Evolutionary conservation across 2,797 vertebrate species (phyloP), one percentile per base, ranked within the genome.

Genomic region (Megalops cyprinoides): DNA sequence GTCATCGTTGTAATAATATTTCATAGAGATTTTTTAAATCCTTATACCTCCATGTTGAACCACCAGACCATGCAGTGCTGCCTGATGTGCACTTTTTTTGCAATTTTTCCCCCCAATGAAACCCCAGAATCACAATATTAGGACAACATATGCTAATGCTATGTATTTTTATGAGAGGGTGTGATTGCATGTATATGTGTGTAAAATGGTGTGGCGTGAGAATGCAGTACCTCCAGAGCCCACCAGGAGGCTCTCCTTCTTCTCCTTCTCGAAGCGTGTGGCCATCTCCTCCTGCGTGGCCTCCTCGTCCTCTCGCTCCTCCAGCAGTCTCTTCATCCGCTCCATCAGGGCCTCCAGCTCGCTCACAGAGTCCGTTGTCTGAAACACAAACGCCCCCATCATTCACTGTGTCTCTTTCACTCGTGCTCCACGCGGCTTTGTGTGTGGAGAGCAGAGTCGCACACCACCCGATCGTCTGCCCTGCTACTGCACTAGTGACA

Each of bases 281-380:
- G 93, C 92, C 95, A 95, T 95, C 88, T 96, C 95, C 87, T 95
- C 95, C 83, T 93, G 94, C 76, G 95, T 93, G 1, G 94, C 89
- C 69, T 86, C 91, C 56, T 95, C 95, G 0, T 95, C 95, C 82
- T 95, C 95, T 0, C 95, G 92, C 78, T 95, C 94, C 88, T 94
- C 95, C 60, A 94, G 95, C 39, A 96, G 91, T 84, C 93, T 92
- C 86, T 95, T 95, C 95, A 96, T 96, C 83, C 94, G 93, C 79
- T 94, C 94, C 94, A 96, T 94, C 81, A 96, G 89, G 84, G 92
- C 93, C 86, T 96, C 95, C 75, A 96, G 88, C 87, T 96, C 95
- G 82, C 94, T 95, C 76, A 95, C 89, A n/a, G 94, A 95, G 86
- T 94, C 93, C 37, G 90, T 89, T 78, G 91, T 93, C 95, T 95